Conservation (phyloP, 1,140 invertebrate species). For the Oppia nitens region DNA sequence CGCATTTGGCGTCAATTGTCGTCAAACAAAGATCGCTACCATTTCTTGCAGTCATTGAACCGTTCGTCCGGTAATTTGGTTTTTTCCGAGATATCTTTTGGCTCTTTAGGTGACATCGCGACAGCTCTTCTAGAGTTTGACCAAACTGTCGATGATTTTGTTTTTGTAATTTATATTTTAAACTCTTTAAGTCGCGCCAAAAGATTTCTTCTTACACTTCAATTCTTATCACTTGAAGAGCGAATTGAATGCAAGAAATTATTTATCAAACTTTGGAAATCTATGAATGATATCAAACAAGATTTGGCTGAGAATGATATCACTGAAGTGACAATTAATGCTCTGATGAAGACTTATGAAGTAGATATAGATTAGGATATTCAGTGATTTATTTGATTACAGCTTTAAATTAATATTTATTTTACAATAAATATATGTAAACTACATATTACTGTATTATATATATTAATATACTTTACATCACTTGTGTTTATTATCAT, state of each 20-base stretch:
- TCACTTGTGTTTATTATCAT: no score
- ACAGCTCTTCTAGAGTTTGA: neutral
- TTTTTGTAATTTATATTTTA: neutral
- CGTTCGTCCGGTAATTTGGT: neutral
- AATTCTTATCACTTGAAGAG: neutral
- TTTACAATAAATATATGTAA: slow-evolving; percentile 6
- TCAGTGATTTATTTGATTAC: neutral
- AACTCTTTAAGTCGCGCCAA: neutral
- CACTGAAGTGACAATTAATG: neutral
- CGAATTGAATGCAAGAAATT: neutral
- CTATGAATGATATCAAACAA: neutral
- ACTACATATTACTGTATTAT: no score
- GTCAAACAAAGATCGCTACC: neutral
- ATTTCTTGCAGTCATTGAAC: neutral
- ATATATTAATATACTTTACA: no score
- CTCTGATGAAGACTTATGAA: neutral
- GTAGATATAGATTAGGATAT: neutral
- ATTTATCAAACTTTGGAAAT: neutral
- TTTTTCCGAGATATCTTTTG: neutral
- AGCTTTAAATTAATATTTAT: neutral
- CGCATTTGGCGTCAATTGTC: neutral
- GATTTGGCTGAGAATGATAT: neutral
- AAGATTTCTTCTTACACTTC: neutral
- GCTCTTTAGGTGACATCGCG: neutral
- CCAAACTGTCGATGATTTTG: neutral